phyloP scores from a whole-genome alignment of 2,113 vertebrate genomes.

The Nothocercus nigrocapillus region DNA sequence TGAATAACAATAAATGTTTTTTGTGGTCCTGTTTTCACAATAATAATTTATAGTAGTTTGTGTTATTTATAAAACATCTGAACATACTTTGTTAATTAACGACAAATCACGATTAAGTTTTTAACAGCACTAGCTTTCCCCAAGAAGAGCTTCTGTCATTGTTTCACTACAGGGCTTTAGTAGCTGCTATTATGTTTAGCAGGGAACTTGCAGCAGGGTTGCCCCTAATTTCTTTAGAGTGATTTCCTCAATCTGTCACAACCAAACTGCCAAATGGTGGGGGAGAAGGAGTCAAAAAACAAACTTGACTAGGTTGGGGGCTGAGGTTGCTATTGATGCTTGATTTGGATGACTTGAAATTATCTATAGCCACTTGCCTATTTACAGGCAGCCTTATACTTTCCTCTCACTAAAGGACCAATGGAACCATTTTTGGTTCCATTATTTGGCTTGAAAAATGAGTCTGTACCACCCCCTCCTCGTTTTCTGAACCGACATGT shows the following conservation, averaged over 20 bases:
- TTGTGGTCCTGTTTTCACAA: slow-evolving; percentile 60
- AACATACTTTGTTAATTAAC: slow-evolving; percentile 30
- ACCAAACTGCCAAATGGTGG: not conserved
- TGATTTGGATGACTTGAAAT: not conserved
- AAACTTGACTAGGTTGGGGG: not conserved
- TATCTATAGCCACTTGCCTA: not conserved
- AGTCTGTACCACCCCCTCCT: slow-evolving; percentile 58
- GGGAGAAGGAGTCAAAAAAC: not conserved
- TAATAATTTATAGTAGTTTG: slow-evolving; percentile 58
- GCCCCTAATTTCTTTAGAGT: slow-evolving; percentile 27
- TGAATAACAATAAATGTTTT: slow-evolving; percentile 58
- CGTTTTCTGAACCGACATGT: not conserved
- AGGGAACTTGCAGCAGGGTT: slow-evolving; percentile 35
- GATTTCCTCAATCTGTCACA: not conserved
- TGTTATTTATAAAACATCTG: slow-evolving; percentile 21
- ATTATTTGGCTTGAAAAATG: not conserved
- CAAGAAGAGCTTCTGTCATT: slow-evolving; percentile 96
- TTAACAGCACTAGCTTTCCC: slow-evolving; percentile 76
- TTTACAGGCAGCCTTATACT: slow-evolving; percentile 17
- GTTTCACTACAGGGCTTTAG: slow-evolving; percentile 85
- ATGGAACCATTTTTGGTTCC: not conserved
- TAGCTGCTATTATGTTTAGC: slow-evolving; percentile 66
- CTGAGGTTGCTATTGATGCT: not conserved
- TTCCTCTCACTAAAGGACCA: slow-evolving; percentile 19
- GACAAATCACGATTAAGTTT: slow-evolving; percentile 53